A percentile compares a stretch with the other conserved stretches of the same genome.
Conservation (phyloP, 2,113 vertebrate genomes). For the Bujurquina vittata region DNA sequence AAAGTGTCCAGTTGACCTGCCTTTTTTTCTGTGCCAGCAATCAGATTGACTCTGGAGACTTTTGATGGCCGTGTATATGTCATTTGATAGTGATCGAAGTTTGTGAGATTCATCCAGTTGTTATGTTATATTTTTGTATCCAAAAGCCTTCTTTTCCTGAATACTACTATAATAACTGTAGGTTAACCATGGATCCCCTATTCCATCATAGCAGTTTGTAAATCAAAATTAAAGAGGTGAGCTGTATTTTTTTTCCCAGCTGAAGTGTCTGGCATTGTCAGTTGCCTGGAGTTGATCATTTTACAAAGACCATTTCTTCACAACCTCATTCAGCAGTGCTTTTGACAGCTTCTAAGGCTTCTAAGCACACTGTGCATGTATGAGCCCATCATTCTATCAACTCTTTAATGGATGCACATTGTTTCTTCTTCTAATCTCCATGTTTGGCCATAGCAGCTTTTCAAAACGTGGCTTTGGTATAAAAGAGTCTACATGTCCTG, state of each 20-base stretch:
- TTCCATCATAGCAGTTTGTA: neutral
- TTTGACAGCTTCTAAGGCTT: neutral
- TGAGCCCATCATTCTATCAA: neutral
- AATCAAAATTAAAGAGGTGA: constrained; percentile 6
- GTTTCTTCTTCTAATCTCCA: neutral
- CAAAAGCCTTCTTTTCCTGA: neutral
- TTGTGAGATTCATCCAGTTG: neutral
- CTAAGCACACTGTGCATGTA: neutral
- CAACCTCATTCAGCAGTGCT: neutral
- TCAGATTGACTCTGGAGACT: too few species aligned
- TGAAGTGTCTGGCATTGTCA: too few species aligned
- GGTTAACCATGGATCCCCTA: neutral
- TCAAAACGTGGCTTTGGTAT: neutral
- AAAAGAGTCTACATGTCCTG: neutral
- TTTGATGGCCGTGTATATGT: neutral
- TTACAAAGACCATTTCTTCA: neutral
- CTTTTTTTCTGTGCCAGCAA: too few species aligned
- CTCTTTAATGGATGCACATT: neutral
- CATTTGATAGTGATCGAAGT: neutral
- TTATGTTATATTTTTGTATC: neutral
- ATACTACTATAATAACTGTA: neutral
- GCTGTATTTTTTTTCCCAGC: neutral
- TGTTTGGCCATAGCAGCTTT: neutral
- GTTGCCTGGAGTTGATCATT: neutral
- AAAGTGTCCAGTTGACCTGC: too few species aligned